phyloP scores from a whole-genome alignment of 2,113 vertebrate genomes.

The Coregonus clupeaformis region DNA sequence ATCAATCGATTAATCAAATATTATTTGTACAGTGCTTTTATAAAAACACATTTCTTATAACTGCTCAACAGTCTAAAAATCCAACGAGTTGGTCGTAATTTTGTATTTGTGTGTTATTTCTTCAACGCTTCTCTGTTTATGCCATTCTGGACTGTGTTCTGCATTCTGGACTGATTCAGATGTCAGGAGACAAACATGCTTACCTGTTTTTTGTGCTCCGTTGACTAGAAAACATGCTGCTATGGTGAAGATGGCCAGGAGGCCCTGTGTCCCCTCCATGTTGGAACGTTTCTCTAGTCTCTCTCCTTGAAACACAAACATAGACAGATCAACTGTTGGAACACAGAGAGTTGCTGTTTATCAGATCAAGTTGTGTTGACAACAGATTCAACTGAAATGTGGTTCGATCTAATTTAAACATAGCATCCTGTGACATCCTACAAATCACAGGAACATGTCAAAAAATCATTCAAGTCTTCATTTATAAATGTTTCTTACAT shows the following conservation, averaged over 20 bases:
- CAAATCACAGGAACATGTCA: no score
- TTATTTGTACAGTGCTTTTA: no score
- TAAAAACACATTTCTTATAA: no score
- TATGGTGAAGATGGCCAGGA: conserved; percentile 25
- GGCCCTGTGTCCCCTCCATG: conserved; percentile 21
- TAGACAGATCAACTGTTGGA: background rate
- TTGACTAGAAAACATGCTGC: conserved; percentile 23
- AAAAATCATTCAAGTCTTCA: no score
- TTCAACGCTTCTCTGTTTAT: background rate
- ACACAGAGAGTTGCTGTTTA: background rate
- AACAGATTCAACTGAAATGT: no score
- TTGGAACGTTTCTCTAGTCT: conserved; percentile 1
- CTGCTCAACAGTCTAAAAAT: no score
- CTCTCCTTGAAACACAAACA: background rate
- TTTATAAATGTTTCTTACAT: no score
- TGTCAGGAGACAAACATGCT: background rate
- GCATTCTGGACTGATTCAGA: background rate
- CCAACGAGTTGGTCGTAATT: background rate
- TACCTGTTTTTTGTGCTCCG: conserved; percentile 39
- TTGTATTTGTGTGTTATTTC: background rate
- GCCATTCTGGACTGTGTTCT: background rate
- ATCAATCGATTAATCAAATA: no score
- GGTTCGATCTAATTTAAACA: no score
- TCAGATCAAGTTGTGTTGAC: background rate
- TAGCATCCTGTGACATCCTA: no score